Conservation (phyloP, 2,888 invertebrate genomes). For the Mechanitis messenoides region DNA sequence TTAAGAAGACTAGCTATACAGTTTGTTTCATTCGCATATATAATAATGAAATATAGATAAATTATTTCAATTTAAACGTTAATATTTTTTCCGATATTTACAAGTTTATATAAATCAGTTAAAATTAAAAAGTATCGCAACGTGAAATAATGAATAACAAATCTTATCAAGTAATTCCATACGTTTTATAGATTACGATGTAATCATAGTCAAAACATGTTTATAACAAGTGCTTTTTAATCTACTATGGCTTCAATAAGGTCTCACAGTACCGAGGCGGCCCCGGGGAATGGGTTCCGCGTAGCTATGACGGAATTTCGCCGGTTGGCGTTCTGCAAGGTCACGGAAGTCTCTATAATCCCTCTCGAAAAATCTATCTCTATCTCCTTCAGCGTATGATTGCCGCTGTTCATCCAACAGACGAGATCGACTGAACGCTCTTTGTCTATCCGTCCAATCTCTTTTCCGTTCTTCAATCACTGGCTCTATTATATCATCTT, state of each 20-base stretch:
- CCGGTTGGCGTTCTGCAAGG: slow-evolving; percentile 59
- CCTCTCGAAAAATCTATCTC: slow-evolving; percentile 64
- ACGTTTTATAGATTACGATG: slow-evolving; percentile 17
- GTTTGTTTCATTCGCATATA: background rate
- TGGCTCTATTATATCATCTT: slow-evolving; percentile 68
- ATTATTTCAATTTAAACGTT: background rate
- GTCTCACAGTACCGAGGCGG: slow-evolving; percentile 68
- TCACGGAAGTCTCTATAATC: slow-evolving; percentile 68
- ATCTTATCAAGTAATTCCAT: slow-evolving; percentile 13
- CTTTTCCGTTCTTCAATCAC: slow-evolving; percentile 63
- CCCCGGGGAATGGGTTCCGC: slow-evolving; percentile 79
- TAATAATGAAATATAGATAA: background rate
- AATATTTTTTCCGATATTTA: background rate
- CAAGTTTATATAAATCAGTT: background rate
- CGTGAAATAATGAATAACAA: slow-evolving; percentile 13
- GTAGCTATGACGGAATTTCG: slow-evolving; percentile 79
- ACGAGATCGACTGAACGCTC: slow-evolving; percentile 69
- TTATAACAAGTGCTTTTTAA: slow-evolving; percentile 19
- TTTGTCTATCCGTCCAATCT: slow-evolving; percentile 65
- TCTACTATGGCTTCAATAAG: slow-evolving; percentile 74
- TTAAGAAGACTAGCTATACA: slow-evolving; percentile 5
- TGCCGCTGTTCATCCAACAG: slow-evolving; percentile 66
- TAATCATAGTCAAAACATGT: slow-evolving; percentile 23
- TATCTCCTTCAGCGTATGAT: slow-evolving; percentile 62
- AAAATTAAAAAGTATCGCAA: slow-evolving; percentile 15